phyloP scores from a whole-genome alignment of 1,140 invertebrate species.

The Chlorops oryzae region DNA sequence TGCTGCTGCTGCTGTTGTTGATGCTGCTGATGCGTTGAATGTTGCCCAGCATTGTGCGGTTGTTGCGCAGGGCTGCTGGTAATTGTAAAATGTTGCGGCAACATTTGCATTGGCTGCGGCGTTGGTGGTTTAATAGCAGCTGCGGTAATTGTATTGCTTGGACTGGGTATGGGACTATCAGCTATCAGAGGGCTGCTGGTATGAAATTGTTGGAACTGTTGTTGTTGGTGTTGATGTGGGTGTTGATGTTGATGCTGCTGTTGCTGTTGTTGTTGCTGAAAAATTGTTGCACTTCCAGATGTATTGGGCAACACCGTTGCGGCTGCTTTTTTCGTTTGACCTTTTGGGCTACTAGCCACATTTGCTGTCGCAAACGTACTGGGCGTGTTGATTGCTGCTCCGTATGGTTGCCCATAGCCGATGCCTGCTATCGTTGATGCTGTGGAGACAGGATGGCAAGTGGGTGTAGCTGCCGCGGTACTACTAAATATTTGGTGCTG shows the following conservation, averaged over 20 bases:
- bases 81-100: slow-evolving; percentile 43
- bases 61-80: slow-evolving; percentile 5
- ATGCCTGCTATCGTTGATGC: slow-evolving; percentile 35
- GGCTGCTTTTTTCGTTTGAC: slow-evolving; percentile 42
- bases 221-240: slow-evolving; percentile 19
- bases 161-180: slow-evolving; percentile 41
- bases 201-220: slow-evolving; percentile 41
- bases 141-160: slow-evolving; percentile 37
- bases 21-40: slow-evolving; percentile 23
- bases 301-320: slow-evolving; percentile 7
- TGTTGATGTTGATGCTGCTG: slow-evolving; percentile 10
- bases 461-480: slow-evolving; percentile 13
- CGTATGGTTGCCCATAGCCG: slow-evolving; percentile 42
- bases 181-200: slow-evolving; percentile 45
- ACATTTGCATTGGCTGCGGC: slow-evolving; percentile 38
- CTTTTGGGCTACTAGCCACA: slow-evolving; percentile 45
- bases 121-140: slow-evolving; percentile 42
- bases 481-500: slow-evolving; percentile 10
- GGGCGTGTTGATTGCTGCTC: slow-evolving; percentile 38
- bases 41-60: slow-evolving; percentile 17
- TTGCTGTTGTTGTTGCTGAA: slow-evolving; percentile 14
- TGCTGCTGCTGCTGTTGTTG: slow-evolving; percentile 28
- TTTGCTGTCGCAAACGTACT: slow-evolving; percentile 42
- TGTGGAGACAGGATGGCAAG: slow-evolving; percentile 33
- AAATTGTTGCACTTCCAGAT: slow-evolving; percentile 19